A percentile compares a stretch with the other conserved stretches of the same genome.
Evolutionary conservation across 2,888 invertebrate genomes (phyloP).

Genomic region (Callinectes sapidus): DNA sequence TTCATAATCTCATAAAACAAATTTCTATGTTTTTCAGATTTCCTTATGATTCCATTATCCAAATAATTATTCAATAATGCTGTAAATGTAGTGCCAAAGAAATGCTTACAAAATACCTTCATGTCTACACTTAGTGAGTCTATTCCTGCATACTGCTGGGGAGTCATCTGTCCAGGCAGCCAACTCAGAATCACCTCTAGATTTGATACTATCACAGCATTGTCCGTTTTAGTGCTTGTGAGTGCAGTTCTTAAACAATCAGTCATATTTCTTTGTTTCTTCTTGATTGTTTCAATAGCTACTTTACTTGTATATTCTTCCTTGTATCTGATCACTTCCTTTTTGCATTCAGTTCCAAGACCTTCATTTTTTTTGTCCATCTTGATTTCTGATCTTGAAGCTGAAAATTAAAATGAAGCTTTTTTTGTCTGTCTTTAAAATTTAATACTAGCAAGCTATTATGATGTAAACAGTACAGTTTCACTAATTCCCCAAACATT

Average conservation of each 20-base stretch:
- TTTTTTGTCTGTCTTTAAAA: conserved; percentile 37
- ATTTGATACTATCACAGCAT: conserved; percentile 12
- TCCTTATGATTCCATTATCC: conserved; percentile 49
- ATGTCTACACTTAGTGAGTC: conserved; percentile 45
- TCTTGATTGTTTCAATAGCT: not conserved
- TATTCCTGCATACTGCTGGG: conserved; percentile 69
- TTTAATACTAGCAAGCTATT: not conserved
- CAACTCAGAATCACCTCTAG: conserved; percentile 48
- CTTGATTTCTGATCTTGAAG: conserved; percentile 45
- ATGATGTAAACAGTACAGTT: not conserved
- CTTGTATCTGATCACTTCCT: not conserved
- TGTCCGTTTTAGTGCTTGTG: not conserved
- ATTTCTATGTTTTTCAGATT: conserved; percentile 12
- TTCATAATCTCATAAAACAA: conserved; percentile 50
- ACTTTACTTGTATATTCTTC: conserved; percentile 10
- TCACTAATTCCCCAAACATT: not conserved
- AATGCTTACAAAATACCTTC: conserved; percentile 40
- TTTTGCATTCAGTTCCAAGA: not conserved
- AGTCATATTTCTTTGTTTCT: conserved; percentile 9
- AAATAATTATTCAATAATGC: conserved; percentile 51
- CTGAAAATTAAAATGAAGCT: conserved; percentile 64
- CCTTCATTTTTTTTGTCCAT: conserved; percentile 33
- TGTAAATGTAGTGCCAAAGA: conserved; percentile 43
- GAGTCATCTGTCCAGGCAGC: conserved; percentile 64
- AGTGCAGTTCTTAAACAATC: conserved; percentile 41